Evolutionary conservation across 1,140 invertebrate genomes (phyloP).

Genomic region (Brachionus manjavacas): DNA sequence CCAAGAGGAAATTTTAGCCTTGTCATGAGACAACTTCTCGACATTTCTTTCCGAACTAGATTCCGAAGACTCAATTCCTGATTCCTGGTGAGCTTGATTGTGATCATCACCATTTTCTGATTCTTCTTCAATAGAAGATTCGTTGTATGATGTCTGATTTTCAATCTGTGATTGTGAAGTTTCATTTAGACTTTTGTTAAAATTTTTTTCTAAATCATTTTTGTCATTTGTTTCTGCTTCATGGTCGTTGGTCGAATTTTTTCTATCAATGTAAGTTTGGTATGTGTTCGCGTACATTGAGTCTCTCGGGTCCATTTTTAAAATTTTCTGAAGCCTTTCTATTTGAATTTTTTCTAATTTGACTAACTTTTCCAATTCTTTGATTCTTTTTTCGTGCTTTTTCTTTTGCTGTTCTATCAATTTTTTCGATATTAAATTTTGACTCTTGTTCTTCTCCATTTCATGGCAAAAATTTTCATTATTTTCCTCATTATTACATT

Average conservation of each 20-base stretch:
- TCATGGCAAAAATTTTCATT: not conserved
- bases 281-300: not conserved
- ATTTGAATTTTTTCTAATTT: not conserved
- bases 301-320: not conserved
- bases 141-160: not conserved
- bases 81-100: not conserved
- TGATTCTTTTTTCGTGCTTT: conserved; percentile 2
- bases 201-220: not conserved
- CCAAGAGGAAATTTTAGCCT: not conserved
- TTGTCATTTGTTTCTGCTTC: not conserved
- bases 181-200: not conserved
- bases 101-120: not conserved
- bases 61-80: conserved; percentile 16
- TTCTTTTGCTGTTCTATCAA: not conserved
- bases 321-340: not conserved
- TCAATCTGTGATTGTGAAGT: not conserved
- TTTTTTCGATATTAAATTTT: not conserved
- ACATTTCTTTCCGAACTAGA: not conserved
- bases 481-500: not conserved
- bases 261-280: not conserved
- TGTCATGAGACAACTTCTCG: not conserved
- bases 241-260: not conserved
- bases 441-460: not conserved
- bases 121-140: not conserved
- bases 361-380: not conserved